phyloP scores from a whole-genome alignment of 1,140 invertebrate genomes.

The Popillia japonica region DNA sequence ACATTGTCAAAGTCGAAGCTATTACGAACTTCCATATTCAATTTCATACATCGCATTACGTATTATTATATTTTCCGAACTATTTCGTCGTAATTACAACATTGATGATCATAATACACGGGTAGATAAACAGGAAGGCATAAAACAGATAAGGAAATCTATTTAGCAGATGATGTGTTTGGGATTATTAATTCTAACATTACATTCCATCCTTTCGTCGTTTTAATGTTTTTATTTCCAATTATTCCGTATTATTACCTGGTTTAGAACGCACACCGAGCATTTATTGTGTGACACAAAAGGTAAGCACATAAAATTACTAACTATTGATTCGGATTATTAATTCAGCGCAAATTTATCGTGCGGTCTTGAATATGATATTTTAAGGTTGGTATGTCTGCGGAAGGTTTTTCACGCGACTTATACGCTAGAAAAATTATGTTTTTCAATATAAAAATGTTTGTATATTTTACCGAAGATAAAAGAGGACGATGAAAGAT shows the following conservation, averaged over 20 bases:
- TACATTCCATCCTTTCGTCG: background rate
- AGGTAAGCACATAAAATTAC: background rate
- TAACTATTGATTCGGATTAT: background rate
- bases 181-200: background rate
- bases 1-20: background rate
- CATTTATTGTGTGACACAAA: background rate
- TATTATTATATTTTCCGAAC: background rate
- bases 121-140: constrained; percentile 28
- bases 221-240: constrained; percentile 11
- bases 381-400: background rate
- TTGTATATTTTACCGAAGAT: too few relatives aligned
- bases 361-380: background rate
- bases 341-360: background rate
- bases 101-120: background rate
- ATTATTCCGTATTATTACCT: background rate
- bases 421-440: background rate
- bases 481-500: too few relatives aligned
- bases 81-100: background rate
- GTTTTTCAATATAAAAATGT: too few relatives aligned
- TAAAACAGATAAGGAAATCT: constrained; percentile 27
- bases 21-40: background rate
- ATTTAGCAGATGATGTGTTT: background rate
- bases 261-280: background rate
- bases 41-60: background rate
- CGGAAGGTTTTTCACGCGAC: background rate